Conservation (phyloP, 1,140 invertebrate genomes). For the Temnothorax nylanderi region DNA sequence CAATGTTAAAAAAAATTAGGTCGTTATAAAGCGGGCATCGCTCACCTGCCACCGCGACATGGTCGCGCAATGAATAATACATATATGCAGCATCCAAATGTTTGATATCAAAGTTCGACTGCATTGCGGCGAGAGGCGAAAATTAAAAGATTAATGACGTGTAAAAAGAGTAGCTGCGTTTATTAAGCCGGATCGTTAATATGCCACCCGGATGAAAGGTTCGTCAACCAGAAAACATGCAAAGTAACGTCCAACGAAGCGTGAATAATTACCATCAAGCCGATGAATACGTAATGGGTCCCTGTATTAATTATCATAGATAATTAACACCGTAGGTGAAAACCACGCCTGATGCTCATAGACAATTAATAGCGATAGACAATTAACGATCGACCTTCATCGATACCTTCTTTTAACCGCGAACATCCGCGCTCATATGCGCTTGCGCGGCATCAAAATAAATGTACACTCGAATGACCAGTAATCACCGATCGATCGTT, state of each 20-base stretch:
- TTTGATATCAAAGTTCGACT: conserved; percentile 56
- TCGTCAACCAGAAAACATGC: conserved; percentile 74
- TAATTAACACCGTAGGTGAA: conserved; percentile 73
- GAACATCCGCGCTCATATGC: background rate
- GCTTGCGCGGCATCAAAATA: conserved; percentile 31
- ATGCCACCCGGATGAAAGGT: conserved; percentile 28
- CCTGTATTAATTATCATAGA: conserved; percentile 81
- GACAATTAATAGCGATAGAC: conserved; percentile 59
- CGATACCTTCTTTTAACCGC: conserved; percentile 40
- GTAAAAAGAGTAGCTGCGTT: conserved; percentile 58
- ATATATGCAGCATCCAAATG: conserved; percentile 41
- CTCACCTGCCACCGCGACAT: conserved; percentile 26
- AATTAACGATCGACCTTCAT: conserved; percentile 43
- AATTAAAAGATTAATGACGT: conserved; percentile 53
- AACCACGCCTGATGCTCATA: conserved; percentile 49
- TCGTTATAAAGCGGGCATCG: conserved; percentile 25
- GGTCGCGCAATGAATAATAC: conserved; percentile 33
- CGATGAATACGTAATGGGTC: conserved; percentile 79
- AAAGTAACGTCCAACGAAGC: conserved; percentile 78
- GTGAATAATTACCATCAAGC: conserved; percentile 79
- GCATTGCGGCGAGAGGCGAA: conserved; percentile 28
- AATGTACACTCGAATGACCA: conserved; percentile 14
- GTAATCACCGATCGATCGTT: conserved; percentile 24
- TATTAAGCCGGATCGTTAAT: conserved; percentile 60
- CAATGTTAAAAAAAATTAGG: conserved; percentile 38